These are phyloP conservation scores for Chesias legatella DNA, from an alignment of 2,888 invertebrate genomes.

Conservation along the genomic window DNA sequence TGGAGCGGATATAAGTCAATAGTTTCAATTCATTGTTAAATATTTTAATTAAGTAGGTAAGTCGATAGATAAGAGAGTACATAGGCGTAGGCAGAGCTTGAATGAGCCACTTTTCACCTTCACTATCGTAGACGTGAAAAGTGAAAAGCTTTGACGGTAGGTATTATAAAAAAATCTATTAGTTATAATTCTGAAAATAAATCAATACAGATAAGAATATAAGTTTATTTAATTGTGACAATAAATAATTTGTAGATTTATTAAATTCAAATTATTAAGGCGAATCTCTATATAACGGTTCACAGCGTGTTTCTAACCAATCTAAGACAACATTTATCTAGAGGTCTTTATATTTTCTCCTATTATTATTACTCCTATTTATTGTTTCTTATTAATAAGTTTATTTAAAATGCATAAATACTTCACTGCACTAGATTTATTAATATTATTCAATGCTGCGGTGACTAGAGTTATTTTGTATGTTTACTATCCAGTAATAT, in stretches of 20 bases:
- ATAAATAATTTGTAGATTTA: no score
- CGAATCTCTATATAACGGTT: constrained; percentile 7
- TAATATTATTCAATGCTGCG: constrained; percentile 48
- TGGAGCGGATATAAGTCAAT: not conserved
- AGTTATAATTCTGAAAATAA: constrained; percentile 1
- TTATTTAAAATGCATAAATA: constrained; percentile 30
- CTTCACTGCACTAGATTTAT: constrained; percentile 14
- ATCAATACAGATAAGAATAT: not conserved
- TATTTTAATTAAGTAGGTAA: no score
- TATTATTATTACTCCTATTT: no score
- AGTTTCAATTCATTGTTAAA: not conserved
- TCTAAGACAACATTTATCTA: constrained; percentile 24
- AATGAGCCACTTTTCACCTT: no score
- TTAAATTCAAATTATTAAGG: no score
- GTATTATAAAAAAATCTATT: no score
- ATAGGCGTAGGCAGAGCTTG: no score
- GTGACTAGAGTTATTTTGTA: constrained; percentile 64
- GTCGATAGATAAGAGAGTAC: no score
- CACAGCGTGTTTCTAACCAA: constrained; percentile 25
- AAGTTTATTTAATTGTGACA: no score
- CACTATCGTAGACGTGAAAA: no score
- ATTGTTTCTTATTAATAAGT: constrained; percentile 29
- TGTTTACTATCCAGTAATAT: constrained; percentile 35
- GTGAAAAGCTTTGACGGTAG: no score
- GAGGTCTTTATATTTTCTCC: constrained; percentile 35